Percentiles rank a stretch among this genome's conserved stretches.
These are phyloP conservation scores for Brevimyrus niger DNA, from an alignment of 2,113 vertebrate species.

Conservation along the genomic window DNA sequence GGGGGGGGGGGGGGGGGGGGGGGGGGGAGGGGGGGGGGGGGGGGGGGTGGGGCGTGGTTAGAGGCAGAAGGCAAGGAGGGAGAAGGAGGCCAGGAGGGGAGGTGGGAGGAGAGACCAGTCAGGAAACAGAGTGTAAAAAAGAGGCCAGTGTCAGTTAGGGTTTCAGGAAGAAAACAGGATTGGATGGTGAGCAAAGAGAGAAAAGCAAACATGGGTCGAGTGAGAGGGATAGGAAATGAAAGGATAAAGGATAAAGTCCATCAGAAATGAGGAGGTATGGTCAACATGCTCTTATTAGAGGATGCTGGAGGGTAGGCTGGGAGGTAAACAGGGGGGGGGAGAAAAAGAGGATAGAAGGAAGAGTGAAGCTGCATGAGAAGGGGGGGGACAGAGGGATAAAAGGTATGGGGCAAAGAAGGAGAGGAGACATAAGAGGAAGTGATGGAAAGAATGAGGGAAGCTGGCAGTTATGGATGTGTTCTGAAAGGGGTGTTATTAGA, in stretches of 20 bases:
- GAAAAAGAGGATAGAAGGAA: constrained; percentile 30
- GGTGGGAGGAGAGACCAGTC: not conserved
- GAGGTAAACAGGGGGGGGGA: constrained; percentile 24
- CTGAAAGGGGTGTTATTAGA: constrained; percentile 61
- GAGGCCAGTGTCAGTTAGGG: not conserved
- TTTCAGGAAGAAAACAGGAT: not conserved
- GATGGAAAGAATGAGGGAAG: constrained; percentile 57
- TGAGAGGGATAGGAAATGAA: not conserved
- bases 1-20: not conserved
- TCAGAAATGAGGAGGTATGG: constrained; percentile 29
- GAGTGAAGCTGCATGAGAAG: constrained; percentile 41
- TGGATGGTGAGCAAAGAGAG: not conserved
- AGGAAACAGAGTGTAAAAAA: not conserved
- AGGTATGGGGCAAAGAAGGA: not conserved
- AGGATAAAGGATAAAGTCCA: not conserved
- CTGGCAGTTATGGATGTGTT: constrained; percentile 61
- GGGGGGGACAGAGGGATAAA: constrained; percentile 17
- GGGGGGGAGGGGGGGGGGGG: not conserved
- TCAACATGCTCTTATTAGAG: constrained; percentile 26
- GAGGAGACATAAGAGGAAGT: not conserved
- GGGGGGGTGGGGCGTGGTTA: not conserved
- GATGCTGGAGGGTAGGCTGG: constrained; percentile 22
- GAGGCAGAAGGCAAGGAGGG: not conserved
- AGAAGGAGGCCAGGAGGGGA: not conserved
- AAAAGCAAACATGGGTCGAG: not conserved